Percentiles rank a stretch among this genome's conserved stretches.
These are phyloP conservation scores for Panthera tigris DNA, from an alignment of 2,113 vertebrate genomes.

Conservation along the genomic window DNA sequence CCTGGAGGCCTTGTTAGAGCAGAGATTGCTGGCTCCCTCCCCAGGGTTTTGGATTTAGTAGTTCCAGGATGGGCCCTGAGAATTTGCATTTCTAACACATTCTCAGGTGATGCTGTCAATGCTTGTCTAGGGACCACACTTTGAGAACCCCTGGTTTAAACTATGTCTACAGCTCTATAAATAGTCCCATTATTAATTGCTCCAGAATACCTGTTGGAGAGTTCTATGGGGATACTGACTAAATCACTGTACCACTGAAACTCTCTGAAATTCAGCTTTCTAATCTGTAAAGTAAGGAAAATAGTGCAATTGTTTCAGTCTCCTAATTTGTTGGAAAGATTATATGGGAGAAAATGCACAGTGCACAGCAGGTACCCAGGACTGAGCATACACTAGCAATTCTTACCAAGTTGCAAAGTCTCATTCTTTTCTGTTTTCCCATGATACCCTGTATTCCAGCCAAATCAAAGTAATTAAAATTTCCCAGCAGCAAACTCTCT, in stretches of 20 bases:
- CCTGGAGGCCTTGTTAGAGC: background rate
- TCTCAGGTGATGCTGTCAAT: background rate
- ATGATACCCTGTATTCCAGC: background rate
- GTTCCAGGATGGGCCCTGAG: background rate
- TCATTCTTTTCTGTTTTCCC: background rate
- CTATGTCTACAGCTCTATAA: background rate
- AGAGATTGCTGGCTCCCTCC: background rate
- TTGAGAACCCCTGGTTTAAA: background rate
- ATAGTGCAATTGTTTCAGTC: background rate
- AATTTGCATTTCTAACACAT: background rate
- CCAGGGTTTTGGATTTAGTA: background rate
- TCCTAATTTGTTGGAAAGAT: background rate
- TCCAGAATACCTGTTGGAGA: background rate
- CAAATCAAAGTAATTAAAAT: conserved; percentile 19
- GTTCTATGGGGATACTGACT: background rate
- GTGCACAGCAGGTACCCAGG: background rate
- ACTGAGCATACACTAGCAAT: background rate
- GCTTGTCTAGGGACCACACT: background rate
- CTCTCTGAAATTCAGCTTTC: background rate
- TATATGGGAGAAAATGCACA: background rate
- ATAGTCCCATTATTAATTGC: background rate
- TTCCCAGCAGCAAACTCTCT: background rate
- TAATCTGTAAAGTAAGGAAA: background rate
- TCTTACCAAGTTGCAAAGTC: background rate
- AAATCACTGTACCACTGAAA: background rate